These are phyloP conservation scores for Hirtodrosophila alboralis DNA, from an alignment of 2,888 invertebrate genomes.

Conservation along the genomic window DNA sequence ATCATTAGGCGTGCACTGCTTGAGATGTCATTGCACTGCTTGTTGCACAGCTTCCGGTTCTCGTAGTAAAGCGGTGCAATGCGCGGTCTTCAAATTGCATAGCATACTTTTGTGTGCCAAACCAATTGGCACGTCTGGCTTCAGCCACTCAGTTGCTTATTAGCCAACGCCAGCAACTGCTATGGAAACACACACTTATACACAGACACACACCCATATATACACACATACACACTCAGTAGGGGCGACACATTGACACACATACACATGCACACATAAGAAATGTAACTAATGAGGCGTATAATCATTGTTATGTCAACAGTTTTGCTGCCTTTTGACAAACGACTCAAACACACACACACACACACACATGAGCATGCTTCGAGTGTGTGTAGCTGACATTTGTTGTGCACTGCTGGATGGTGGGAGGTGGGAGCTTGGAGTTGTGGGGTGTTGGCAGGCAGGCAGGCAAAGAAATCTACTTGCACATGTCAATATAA, in stretches of 20 bases:
- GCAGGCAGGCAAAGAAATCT: constrained; percentile 58
- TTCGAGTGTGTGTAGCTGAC: constrained; percentile 23
- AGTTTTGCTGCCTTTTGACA: constrained; percentile 77
- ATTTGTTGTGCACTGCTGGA: constrained; percentile 36
- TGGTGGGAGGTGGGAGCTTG: no score
- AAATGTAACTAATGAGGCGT: constrained; percentile 78
- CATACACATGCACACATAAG: constrained; percentile 26
- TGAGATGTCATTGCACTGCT: constrained; percentile 39
- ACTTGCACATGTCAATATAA: constrained; percentile 74
- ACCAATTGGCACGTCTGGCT: constrained; percentile 38
- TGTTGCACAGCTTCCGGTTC: constrained; percentile 35
- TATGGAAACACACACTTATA: no score
- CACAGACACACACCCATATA: constrained; percentile 5
- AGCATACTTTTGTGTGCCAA: constrained; percentile 41
- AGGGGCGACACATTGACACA: constrained; percentile 1
- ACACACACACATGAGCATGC: constrained; percentile 24
- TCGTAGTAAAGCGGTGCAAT: constrained; percentile 12
- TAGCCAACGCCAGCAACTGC: constrained; percentile 34
- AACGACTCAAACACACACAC: constrained; percentile 53
- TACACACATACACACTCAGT: constrained; percentile 10
- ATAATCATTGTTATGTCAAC: constrained; percentile 80
- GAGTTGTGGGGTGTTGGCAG: no score
- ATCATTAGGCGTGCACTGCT: constrained; percentile 22
- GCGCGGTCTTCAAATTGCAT: constrained; percentile 30
- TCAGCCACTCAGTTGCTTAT: constrained; percentile 38